Evolutionary conservation across 2,113 vertebrate genomes (phyloP).

Genomic region (Clarias macrocephalus): DNA sequence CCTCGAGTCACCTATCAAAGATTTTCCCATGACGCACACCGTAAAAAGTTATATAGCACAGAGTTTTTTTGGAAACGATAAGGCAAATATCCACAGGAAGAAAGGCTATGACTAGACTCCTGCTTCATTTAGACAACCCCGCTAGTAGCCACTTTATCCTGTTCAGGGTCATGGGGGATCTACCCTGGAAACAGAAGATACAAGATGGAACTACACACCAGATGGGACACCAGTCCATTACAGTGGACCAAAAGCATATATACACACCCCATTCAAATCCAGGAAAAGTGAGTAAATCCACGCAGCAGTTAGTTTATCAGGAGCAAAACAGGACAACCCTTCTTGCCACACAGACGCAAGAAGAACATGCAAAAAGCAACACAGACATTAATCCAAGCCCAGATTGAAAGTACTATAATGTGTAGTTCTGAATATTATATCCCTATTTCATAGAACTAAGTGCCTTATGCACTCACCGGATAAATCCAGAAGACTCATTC

Average conservation of each 20-base stretch:
- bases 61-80: slow-evolving; percentile 15
- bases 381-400: neutral
- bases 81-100: slow-evolving; percentile 17
- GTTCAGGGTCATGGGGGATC: neutral
- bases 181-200: neutral
- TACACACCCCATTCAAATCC: neutral
- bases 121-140: neutral
- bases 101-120: neutral
- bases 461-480: neutral
- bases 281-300: neutral
- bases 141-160: neutral
- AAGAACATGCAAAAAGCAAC: neutral
- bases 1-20: slow-evolving; percentile 46
- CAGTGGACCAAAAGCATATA: neutral
- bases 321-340: neutral
- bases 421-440: neutral
- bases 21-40: slow-evolving; percentile 37
- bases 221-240: neutral
- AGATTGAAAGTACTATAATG: neutral
- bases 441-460: neutral
- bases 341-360: neutral
- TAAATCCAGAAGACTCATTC: neutral
- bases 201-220: neutral
- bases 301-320: neutral
- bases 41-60: slow-evolving; percentile 14